phyloP scores from a whole-genome alignment of 2,113 vertebrate genomes.

The Alaudala cheleensis region DNA sequence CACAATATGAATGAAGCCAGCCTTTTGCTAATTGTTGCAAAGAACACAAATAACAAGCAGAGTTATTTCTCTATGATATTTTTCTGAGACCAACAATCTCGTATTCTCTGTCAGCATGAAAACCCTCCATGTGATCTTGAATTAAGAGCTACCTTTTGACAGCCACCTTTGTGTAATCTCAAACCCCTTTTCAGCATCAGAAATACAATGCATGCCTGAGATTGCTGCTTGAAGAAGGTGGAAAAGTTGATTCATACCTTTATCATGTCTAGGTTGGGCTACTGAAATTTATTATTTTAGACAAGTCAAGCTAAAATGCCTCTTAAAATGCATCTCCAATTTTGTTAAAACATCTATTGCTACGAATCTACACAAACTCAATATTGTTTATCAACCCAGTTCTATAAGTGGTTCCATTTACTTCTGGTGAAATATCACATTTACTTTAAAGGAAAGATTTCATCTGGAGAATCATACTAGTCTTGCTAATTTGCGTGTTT shows the following conservation, averaged over 20 bases:
- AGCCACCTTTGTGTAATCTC: constrained; percentile 56
- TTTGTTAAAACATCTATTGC: constrained; percentile 21
- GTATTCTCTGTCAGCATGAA: constrained; percentile 41
- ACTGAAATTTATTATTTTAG: constrained; percentile 40
- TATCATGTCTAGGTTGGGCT: background rate
- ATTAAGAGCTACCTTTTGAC: constrained; percentile 49
- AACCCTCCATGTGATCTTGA: constrained; percentile 53
- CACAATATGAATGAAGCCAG: background rate
- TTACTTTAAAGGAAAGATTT: constrained; percentile 46
- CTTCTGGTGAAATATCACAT: constrained; percentile 24
- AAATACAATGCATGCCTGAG: constrained; percentile 13
- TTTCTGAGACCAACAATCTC: background rate
- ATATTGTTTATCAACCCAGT: constrained; percentile 3
- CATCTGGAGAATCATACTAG: background rate
- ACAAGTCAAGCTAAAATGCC: constrained; percentile 12
- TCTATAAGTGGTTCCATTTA: constrained; percentile 31
- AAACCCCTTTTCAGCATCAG: constrained; percentile 56
- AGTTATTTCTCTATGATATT: background rate
- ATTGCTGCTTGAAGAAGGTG: constrained; percentile 44
- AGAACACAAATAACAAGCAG: background rate
- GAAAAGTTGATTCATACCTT: constrained; percentile 62
- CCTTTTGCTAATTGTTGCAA: background rate
- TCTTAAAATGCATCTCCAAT: constrained; percentile 12
- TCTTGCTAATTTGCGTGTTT: background rate
- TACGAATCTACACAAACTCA: constrained; percentile 2